Evolutionary conservation across 1,140 invertebrate genomes (phyloP), one percentile per base, ranked within the genome.

Genomic region (Neodiprion fabricii): DNA sequence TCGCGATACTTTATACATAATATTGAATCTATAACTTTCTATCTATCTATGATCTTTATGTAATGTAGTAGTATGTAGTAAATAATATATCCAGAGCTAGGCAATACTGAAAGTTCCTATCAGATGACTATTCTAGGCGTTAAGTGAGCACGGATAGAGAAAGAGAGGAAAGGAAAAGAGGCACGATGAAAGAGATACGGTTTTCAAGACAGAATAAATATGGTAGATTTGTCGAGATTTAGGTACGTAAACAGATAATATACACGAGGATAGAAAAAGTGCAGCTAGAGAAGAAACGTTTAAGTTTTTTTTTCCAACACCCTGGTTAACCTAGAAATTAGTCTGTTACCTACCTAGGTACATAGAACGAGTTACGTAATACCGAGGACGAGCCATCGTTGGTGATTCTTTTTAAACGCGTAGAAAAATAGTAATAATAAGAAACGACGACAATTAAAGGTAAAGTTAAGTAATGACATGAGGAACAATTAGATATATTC

Each of bases 61-160:
- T 84, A 83, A 79, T 76, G 72, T 79, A 79, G 53, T 61, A 61
- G 28, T 81, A 81, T 71, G 84, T 83, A 82, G 79, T 80, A 81
- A 83, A 80, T 85, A 85, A 83, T 85, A 85, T 85, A 85, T 85
- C 82, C 85, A 88, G 84, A 85, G 82, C 79, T 88, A 88, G 84
- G 86, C 86, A 87, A 88, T 88, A 87, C 83, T 87, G 85, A 88
- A 88, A 88, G 87, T 88, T 88, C 87, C 87, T 88, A 88, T 87
- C 81, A 86, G 83, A 85, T 87, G 81, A 86, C 82, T 87, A 87
- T 85, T 85, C 80, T 85, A 84, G 61, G 84, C 79, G 74, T 40
- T 85, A 86, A 83, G 82, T 76, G 76, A 48, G 48, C 23, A 48
- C 80, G 75, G 66, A 72, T 50, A 69, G 73, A 28, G 8, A 48